Conservation (phyloP, 2,888 invertebrate species). For the Synanthedon myopaeformis region DNA sequence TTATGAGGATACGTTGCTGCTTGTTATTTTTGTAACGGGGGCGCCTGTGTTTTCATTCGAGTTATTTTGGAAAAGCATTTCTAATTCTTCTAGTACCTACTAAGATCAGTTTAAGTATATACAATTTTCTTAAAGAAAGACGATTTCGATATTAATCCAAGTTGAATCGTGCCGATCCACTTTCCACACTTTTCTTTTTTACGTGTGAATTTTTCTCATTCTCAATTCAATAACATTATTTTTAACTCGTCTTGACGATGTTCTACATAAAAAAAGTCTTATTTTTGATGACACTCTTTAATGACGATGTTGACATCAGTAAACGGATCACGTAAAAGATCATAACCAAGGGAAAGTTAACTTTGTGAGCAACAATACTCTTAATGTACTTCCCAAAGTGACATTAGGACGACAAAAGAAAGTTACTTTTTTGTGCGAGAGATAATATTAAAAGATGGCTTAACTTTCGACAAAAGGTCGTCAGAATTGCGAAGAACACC, state of each 20-base stretch:
- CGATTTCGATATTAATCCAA: too few relatives aligned
- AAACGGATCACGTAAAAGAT: constrained; percentile 9
- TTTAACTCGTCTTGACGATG: too few relatives aligned
- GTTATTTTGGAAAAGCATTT: too few relatives aligned
- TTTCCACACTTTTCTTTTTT: too few relatives aligned
- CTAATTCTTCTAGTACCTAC: too few relatives aligned
- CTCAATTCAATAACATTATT: too few relatives aligned
- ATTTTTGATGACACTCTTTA: neutral
- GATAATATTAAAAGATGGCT: neutral
- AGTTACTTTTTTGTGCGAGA: neutral
- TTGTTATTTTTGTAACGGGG: constrained; percentile 14
- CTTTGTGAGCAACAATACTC: constrained; percentile 4
- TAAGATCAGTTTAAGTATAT: too few relatives aligned
- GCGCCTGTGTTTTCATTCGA: neutral
- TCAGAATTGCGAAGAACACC: neutral
- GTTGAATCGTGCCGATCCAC: too few relatives aligned
- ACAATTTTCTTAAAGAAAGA: too few relatives aligned
- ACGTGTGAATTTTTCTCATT: too few relatives aligned
- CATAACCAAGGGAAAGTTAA: constrained; percentile 8
- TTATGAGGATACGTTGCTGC: constrained; percentile 11
- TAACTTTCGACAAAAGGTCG: neutral
- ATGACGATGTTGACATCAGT: constrained; percentile 1
- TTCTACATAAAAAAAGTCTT: neutral
- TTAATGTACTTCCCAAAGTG: constrained; percentile 4
- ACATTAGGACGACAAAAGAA: neutral